Evolutionary conservation across 2,888 invertebrate species (phyloP), one percentile per base, ranked within the genome.

Genomic region (Scaeva pyrastri): DNA sequence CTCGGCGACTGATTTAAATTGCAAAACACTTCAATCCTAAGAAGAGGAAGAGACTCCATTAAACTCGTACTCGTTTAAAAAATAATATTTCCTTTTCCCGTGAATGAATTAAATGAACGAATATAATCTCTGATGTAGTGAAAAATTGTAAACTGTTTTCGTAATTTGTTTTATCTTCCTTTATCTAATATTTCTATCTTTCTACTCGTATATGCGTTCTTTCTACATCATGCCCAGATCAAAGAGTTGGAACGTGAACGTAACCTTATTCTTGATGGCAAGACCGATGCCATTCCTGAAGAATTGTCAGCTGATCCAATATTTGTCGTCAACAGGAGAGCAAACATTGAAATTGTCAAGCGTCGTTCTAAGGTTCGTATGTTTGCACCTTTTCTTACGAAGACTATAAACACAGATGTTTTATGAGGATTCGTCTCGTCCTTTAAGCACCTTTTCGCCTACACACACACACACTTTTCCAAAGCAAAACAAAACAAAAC

Each of bases 281-380:
- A 94, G 88, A 94, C 94, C 39, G 92, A 93, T 88, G 93, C 94
- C 76, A 94, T 94, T 79, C 94, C 95, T 0, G 91, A 93, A 16
- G 94, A 94, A 89, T 93, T 95, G 91, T 93, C 93, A n/a, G 92
- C 94, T 82, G 95, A 95, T 93, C 95, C 95, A 14, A 94, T 95
- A 6, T 94, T 95, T 90, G 92, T 94, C 79, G 94, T 94, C 52
- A 93, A 94, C 83, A 91, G 91, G 86, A 92, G 93, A 86, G 93
- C 94, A 83, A 93, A 93, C 87, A 90, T 92, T 74, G 90, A 94
- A 83, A 93, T 94, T 81, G 91, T 91, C 12, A 93, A 93, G 86
- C 91, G 93, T 85, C 91, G 94, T 76, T 92, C 93, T 5, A 94
- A 93, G 93, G 94, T 94, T 89, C 88, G 81, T 50, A 43, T 12